These are phyloP conservation scores for Antitype chi DNA, from an alignment of 2,888 invertebrate species.

Conservation along the genomic window DNA sequence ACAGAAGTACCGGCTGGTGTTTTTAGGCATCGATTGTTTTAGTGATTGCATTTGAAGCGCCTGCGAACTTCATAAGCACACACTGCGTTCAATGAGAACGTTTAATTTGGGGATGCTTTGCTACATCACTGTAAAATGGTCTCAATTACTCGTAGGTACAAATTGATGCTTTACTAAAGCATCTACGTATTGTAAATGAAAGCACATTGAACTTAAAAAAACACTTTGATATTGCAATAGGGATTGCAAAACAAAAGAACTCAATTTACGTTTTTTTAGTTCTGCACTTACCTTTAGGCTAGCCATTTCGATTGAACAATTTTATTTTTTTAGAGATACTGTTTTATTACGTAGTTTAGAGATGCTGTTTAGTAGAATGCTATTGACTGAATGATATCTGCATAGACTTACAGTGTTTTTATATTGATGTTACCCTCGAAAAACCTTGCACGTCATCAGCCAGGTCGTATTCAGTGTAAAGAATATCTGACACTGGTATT, in stretches of 20 bases:
- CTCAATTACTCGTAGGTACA: neutral
- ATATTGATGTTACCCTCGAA: conserved; percentile 73
- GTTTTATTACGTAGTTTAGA: conserved; percentile 1
- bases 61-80: too few relatives aligned
- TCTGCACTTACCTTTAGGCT: conserved; percentile 68
- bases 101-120: neutral
- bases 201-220: neutral
- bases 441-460: conserved; percentile 71
- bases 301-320: conserved; percentile 50
- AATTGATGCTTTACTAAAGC: neutral
- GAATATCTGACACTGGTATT: conserved; percentile 59
- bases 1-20: too few relatives aligned
- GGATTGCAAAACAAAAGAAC: conserved; percentile 27
- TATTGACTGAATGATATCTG: conserved; percentile 72
- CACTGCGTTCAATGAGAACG: neutral
- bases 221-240: neutral
- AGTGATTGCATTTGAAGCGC: neutral
- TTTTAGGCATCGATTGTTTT: too few relatives aligned
- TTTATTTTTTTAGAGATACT: conserved; percentile 2
- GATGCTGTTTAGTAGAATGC: conserved; percentile 51
- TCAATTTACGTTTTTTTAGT: conserved; percentile 16
- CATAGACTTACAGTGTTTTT: conserved; percentile 72
- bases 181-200: neutral
- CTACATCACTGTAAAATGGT: neutral
- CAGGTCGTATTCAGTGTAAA: conserved; percentile 65